Evolutionary conservation across 2,797 vertebrate genomes (phyloP).

Genomic region (Pantherophis vulpinus): DNA sequence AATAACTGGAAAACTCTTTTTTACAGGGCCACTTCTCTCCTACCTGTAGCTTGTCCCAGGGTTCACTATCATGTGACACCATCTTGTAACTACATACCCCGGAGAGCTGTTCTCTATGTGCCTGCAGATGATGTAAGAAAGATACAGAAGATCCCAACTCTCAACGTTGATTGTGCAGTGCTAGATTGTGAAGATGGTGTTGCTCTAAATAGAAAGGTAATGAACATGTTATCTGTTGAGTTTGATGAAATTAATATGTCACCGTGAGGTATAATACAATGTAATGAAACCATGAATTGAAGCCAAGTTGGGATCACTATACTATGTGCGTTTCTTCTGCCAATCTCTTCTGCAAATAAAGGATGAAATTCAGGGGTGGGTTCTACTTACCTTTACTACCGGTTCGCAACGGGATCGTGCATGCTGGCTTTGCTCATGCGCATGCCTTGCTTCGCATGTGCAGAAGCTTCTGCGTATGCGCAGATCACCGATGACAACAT

Average conservation of each 20-base stretch:
- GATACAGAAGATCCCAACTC: constrained; percentile 85
- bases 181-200: constrained; percentile 98
- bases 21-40: constrained; percentile 58
- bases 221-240: constrained; percentile 33
- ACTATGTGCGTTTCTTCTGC: background rate
- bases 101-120: constrained; percentile 92
- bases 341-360: background rate
- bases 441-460: too few relatives aligned
- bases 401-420: too few relatives aligned
- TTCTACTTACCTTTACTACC: too few relatives aligned
- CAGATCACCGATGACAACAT: too few relatives aligned
- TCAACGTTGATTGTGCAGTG: constrained; percentile 91
- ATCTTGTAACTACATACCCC: constrained; percentile 82
- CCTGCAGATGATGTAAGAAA: constrained; percentile 94
- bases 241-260: background rate
- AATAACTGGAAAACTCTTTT: background rate
- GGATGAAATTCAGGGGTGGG: too few relatives aligned
- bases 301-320: background rate
- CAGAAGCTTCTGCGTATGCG: too few relatives aligned
- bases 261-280: background rate
- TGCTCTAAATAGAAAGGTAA: constrained; percentile 93
- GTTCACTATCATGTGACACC: constrained; percentile 46
- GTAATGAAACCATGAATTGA: background rate
- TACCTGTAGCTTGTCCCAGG: constrained; percentile 46
- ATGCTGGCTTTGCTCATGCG: too few relatives aligned